A percentile compares a stretch with the other conserved stretches of the same genome.
phyloP scores from a whole-genome alignment of 2,797 vertebrate species.

The Thaleichthys pacificus region DNA sequence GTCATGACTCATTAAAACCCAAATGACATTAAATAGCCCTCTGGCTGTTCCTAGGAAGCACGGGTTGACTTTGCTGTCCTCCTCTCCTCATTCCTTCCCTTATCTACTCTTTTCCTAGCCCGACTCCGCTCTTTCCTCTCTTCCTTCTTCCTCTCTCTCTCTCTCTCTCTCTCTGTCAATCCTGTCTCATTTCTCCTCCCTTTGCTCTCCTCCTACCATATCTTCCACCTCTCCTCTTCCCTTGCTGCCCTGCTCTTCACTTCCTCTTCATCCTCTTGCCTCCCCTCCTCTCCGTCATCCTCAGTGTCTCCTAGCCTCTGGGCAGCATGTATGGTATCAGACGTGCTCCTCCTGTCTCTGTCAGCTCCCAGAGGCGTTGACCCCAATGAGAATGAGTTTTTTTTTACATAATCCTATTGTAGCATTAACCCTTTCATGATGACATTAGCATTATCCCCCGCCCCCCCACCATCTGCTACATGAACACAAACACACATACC shows the following conservation, averaged over 20 bases:
- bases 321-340: not conserved
- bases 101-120: not conserved
- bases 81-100: not conserved
- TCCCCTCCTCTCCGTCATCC: not conserved
- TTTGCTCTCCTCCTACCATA: not conserved
- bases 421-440: not conserved
- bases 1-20: conserved; percentile 1
- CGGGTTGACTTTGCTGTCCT: not conserved
- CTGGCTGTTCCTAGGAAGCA: conserved; percentile 8
- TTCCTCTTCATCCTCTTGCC: not conserved
- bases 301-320: too few relatives aligned
- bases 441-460: not conserved
- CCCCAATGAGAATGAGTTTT: not conserved
- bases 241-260: too few relatives aligned
- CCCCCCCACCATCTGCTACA: not conserved
- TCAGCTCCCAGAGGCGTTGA: not conserved
- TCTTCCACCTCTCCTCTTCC: not conserved
- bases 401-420: not conserved
- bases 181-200: not conserved
- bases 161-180: not conserved
- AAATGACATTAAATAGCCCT: not conserved
- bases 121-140: not conserved
- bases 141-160: not conserved
- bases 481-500: not conserved
- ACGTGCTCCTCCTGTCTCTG: not conserved